These are phyloP conservation scores for Aspidapion aeneum DNA, from an alignment of 2,888 invertebrate genomes.

Conservation along the genomic window DNA sequence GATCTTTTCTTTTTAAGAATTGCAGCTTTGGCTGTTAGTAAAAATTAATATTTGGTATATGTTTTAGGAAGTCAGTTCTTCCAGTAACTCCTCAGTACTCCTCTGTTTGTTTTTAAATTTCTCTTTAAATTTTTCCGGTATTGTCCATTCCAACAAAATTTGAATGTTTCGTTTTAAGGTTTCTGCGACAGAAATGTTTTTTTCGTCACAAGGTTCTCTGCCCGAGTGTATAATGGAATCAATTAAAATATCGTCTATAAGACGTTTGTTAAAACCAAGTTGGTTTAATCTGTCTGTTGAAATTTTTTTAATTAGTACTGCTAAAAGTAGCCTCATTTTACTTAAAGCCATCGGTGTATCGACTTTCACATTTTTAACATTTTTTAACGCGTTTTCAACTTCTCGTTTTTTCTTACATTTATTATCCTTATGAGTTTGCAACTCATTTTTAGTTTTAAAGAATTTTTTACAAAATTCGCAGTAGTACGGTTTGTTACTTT, in stretches of 20 bases:
- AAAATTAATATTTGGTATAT: not conserved
- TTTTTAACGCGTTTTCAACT: constrained; percentile 32
- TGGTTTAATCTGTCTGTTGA: constrained; percentile 75
- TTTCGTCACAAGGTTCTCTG: constrained; percentile 60
- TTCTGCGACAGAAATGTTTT: constrained; percentile 56
- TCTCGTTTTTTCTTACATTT: constrained; percentile 38
- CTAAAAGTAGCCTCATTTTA: constrained; percentile 74
- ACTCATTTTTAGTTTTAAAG: constrained; percentile 71
- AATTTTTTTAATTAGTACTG: constrained; percentile 77
- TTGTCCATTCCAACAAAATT: constrained; percentile 75
- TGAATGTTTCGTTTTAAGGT: constrained; percentile 72
- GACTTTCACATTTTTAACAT: constrained; percentile 36
- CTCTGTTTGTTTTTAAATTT: constrained; percentile 70
- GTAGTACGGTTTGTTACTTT: constrained; percentile 72
- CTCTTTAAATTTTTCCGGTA: constrained; percentile 74
- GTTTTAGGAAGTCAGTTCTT: constrained; percentile 61
- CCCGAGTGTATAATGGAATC: constrained; percentile 76
- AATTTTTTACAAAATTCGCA: constrained; percentile 70
- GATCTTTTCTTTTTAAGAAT: too few species aligned
- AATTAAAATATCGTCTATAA: constrained; percentile 78
- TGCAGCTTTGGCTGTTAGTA: too few species aligned
- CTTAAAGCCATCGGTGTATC: constrained; percentile 63
- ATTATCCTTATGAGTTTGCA: constrained; percentile 60
- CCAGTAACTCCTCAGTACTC: constrained; percentile 74
- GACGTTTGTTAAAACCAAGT: constrained; percentile 67